Conservation (phyloP, 1,140 invertebrate genomes). For the Zaprionus ghesquierei region DNA sequence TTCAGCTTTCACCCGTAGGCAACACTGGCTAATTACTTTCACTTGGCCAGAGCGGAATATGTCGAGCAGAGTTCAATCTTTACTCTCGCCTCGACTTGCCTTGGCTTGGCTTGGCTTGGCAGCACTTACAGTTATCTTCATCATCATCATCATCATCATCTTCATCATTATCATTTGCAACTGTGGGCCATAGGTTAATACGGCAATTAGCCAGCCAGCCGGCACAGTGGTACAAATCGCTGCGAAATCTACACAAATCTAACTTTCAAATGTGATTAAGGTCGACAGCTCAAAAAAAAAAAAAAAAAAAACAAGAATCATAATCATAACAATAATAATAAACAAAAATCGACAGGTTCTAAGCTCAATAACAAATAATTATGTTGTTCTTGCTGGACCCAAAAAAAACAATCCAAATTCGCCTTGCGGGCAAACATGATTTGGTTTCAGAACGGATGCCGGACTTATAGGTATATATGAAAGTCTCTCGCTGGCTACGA, state of each 20-base stretch:
- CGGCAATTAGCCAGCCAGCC: conserved; percentile 71
- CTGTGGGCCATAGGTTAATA: conserved; percentile 71
- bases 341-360: conserved; percentile 66
- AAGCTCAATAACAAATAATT: conserved; percentile 51
- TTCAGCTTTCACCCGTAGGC: conserved; percentile 69
- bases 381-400: conserved; percentile 34
- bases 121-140: conserved; percentile 58
- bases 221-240: conserved; percentile 7
- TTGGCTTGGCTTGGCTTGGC: too few species aligned
- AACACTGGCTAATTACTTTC: conserved; percentile 71
- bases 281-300: conserved; percentile 38
- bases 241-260: conserved; percentile 32
- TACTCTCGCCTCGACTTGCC: too few species aligned
- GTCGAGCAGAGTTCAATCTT: conserved; percentile 55
- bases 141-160: conserved; percentile 31
- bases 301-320: neutral
- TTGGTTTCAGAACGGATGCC: conserved; percentile 34
- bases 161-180: conserved; percentile 4
- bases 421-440: conserved; percentile 9
- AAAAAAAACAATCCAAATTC: conserved; percentile 34
- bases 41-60: conserved; percentile 47
- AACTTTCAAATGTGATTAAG: conserved; percentile 76
- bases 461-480: conserved; percentile 35
- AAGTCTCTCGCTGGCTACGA: conserved; percentile 41
- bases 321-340: conserved; percentile 9